These are phyloP conservation scores for Rhinopomastus cyanomelas DNA, from an alignment of 2,113 vertebrate genomes.

Conservation along the genomic window DNA sequence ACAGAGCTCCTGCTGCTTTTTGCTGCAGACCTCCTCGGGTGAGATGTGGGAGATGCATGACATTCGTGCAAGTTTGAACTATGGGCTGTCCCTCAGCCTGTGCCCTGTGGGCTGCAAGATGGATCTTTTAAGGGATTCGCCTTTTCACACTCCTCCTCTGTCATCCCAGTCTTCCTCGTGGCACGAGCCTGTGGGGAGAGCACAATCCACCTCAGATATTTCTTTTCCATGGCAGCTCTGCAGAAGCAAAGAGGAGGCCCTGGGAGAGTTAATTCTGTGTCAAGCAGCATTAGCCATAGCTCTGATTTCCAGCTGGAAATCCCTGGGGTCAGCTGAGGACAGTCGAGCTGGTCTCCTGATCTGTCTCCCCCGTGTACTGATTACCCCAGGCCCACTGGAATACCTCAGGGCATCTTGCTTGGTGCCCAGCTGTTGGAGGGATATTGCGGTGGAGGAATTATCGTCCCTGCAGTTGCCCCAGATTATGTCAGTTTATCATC, in stretches of 20 bases:
- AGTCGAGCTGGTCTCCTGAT: neutral
- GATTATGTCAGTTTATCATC: neutral
- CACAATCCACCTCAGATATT: neutral
- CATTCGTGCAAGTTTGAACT: constrained; percentile 13
- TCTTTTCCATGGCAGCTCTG: neutral
- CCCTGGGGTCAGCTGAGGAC: constrained; percentile 56
- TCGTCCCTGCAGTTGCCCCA: neutral
- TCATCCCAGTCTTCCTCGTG: neutral
- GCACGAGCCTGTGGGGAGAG: neutral
- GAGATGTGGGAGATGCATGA: neutral
- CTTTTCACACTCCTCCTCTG: neutral
- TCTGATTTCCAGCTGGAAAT: constrained; percentile 61
- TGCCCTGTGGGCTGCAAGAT: neutral
- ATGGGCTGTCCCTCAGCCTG: neutral
- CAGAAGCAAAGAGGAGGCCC: constrained; percentile 22
- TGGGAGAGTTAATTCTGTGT: constrained; percentile 64
- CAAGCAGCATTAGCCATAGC: constrained; percentile 58
- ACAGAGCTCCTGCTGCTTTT: neutral
- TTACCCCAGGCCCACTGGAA: neutral
- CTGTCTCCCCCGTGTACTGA: neutral
- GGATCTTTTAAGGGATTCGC: neutral
- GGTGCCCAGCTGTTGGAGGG: neutral
- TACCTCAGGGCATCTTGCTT: neutral
- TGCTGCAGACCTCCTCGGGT: neutral
- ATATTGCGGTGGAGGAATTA: neutral